Base-by-base conservation (phyloP, 2,113 vertebrate genomes). In the Chaetodon auriga region DNA sequence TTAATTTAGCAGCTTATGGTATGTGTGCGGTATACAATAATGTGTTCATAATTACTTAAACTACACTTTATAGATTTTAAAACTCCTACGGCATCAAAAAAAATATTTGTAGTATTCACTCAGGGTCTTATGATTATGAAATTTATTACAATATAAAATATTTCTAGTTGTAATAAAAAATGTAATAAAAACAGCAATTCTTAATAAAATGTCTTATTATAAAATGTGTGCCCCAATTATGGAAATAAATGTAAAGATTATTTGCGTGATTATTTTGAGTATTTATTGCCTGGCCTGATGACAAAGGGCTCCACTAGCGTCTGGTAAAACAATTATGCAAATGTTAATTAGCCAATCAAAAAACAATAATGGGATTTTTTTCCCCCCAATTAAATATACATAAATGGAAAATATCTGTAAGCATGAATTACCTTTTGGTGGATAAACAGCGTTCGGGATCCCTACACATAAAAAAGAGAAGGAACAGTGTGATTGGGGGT, bases 301-400 rank as follows among this genome's bases (percentile, higher is more conserved):
- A 95, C 93, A 94, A 95, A 94, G 87, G 81, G 73, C 85, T 87
- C 65, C 68, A 71, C 66, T 61, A 68, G 78, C 82, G 88, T 90
- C 75, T 89, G 68, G 83, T 79, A 82, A 88, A 90, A 93, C 88
- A 94, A 92, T 94, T 93, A 94, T 91, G 91, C 93, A 94, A 95
- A 94, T 93, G 65, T 83, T 91, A 92, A 94, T 91, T 82, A 91
- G 85, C 81, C 92, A 92, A 94, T 95, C 90, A 92, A 90, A 93
- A 91, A 80, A 58, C 89, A 90, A 91, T 95, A 75, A 90, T 74
- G 69, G 41, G 66, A 82, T 68, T 78, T 81, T 87, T 57, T 14
- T 41, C 66, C 62, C 43, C 49, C 43, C 45, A 35, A 57, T 75
- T 62, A 78, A 75, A 87, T 76, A 79, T 51, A 89, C 46, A 75